Percentiles rank a stretch among this genome's conserved stretches.
phyloP scores from a whole-genome alignment of 2,113 vertebrate genomes.

The Saccopteryx leptura region DNA sequence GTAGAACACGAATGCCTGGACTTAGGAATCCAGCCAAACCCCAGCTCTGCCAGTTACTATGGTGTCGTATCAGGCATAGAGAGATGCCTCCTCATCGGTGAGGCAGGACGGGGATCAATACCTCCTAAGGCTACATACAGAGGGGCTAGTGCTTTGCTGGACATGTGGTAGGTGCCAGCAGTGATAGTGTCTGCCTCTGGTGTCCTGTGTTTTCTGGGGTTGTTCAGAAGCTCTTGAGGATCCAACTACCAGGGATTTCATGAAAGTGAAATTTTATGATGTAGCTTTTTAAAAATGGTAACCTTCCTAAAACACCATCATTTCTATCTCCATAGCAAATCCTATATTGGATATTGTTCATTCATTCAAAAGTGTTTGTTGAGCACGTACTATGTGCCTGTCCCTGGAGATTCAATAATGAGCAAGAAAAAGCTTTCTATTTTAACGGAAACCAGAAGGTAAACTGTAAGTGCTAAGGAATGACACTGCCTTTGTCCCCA shows the following conservation, averaged over 20 bases:
- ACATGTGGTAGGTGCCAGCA: background rate
- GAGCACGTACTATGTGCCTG: background rate
- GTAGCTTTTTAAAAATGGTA: constrained; percentile 27
- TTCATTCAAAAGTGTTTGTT: constrained; percentile 22
- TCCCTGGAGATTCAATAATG: background rate
- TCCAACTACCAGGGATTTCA: background rate
- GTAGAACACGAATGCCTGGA: background rate
- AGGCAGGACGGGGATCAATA: background rate
- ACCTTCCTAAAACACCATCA: background rate
- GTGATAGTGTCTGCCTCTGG: background rate
- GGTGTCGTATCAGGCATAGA: rapidly evolving
- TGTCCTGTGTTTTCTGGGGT: background rate
- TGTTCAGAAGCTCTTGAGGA: constrained; percentile 23
- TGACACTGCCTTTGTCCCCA: background rate
- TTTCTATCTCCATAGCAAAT: background rate
- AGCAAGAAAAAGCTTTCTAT: constrained; percentile 9
- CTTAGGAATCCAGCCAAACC: background rate
- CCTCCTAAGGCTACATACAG: background rate
- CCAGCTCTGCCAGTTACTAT: rapidly evolving
- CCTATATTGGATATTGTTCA: background rate
- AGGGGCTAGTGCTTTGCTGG: background rate
- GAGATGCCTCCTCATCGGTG: background rate
- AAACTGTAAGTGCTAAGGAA: background rate
- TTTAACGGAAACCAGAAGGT: constrained; percentile 20
- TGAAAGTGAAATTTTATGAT: background rate